Conservation (phyloP, 2,113 vertebrate genomes). For the Engystomops pustulosus region DNA sequence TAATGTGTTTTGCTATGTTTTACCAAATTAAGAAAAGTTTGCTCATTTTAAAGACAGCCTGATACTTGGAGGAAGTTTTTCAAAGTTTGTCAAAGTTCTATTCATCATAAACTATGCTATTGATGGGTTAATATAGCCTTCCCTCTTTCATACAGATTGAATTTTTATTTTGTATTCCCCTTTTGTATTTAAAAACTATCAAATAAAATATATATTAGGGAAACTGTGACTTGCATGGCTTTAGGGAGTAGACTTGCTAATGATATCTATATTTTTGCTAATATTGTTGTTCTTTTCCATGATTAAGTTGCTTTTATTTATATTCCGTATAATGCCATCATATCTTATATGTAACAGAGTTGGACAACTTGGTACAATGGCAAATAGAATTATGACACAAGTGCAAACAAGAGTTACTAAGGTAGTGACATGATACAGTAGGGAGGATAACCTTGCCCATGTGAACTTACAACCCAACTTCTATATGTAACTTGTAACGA, state of each 20-base stretch:
- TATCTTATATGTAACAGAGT: not conserved
- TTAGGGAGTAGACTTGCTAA: not conserved
- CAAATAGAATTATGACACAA: not conserved
- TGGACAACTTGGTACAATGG: not conserved
- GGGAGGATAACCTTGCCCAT: not conserved
- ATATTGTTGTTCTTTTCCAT: too few relatives aligned
- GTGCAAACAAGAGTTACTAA: not conserved
- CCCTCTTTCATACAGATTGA: not conserved
- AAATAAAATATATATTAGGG: not conserved
- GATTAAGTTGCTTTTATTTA: not conserved
- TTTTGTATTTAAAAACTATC: not conserved
- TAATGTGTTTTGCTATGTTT: not conserved
- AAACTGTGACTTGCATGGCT: not conserved
- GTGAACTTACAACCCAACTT: not conserved
- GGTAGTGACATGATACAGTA: not conserved
- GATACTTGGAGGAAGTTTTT: not conserved
- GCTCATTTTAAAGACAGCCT: not conserved
- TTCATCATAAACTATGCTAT: not conserved
- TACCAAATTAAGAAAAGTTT: not conserved
- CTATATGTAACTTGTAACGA: not conserved
- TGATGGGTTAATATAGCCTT: not conserved
- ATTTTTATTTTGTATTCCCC: not conserved
- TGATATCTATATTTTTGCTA: not conserved
- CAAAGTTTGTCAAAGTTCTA: constrained; percentile 6
- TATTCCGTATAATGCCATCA: not conserved